A percentile compares a stretch with the other conserved stretches of the same genome.
phyloP scores from a whole-genome alignment of 2,113 vertebrate species.

The Puffinus mauretanicus region DNA sequence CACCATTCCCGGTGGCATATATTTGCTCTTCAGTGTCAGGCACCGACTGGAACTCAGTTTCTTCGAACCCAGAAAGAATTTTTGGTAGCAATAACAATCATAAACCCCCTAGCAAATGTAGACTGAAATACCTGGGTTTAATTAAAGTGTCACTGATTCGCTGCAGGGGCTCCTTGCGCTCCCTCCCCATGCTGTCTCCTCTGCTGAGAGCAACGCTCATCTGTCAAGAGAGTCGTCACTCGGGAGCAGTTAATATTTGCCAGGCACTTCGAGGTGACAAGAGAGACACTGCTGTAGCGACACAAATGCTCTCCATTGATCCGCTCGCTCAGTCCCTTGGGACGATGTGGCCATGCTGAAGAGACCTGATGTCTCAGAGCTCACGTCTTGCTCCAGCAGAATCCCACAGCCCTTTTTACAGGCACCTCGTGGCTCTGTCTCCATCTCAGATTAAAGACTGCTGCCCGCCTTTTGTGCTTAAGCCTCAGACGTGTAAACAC shows the following conservation, averaged over 20 bases:
- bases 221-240: not conserved
- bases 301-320: not conserved
- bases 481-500: not conserved
- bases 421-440: not conserved
- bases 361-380: not conserved
- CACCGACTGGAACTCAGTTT: not conserved
- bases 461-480: not conserved
- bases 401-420: not conserved
- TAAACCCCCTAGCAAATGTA: not conserved
- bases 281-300: not conserved
- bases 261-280: not conserved
- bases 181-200: not conserved
- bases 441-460: not conserved
- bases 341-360: accelerated
- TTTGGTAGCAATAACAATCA: not conserved
- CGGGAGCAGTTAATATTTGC: not conserved
- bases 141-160: not conserved
- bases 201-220: not conserved
- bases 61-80: not conserved
- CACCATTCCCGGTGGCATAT: not conserved
- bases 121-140: not conserved
- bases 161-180: not conserved
- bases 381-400: not conserved
- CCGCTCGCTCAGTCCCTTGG: accelerated
- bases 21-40: not conserved